Conservation (phyloP, 1,140 invertebrate species). For the Brachionus rotundiformis region DNA sequence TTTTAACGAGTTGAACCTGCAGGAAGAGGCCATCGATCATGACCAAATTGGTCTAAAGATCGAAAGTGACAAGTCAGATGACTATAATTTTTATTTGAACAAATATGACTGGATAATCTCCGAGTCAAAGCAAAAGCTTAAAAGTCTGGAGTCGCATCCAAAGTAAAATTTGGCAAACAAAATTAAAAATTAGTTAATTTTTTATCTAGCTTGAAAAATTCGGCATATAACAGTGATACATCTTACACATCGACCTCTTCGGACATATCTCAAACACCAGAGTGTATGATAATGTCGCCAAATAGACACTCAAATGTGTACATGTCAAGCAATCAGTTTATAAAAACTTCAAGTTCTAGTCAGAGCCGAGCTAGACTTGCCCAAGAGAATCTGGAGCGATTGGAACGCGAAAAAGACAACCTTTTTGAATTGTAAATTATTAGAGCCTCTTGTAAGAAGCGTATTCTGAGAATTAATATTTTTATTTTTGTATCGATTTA, state of each 20-base stretch:
- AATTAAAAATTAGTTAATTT: not conserved
- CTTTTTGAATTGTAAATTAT: constrained; percentile 16
- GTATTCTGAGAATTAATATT: not conserved
- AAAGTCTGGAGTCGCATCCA: constrained; percentile 9
- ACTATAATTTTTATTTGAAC: constrained; percentile 31
- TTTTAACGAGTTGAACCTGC: not conserved
- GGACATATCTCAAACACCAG: not conserved
- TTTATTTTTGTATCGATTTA: not conserved
- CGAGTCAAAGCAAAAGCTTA: constrained; percentile 33
- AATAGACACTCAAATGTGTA: not conserved
- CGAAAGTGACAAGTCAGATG: not conserved
- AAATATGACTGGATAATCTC: constrained; percentile 39
- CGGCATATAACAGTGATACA: not conserved
- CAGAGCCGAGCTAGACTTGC: not conserved
- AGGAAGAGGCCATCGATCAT: not conserved
- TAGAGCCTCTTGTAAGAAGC: not conserved
- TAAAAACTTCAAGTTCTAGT: not conserved
- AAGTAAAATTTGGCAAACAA: not conserved
- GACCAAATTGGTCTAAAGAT: not conserved
- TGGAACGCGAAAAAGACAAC: constrained; percentile 35
- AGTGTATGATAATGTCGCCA: constrained; percentile 10
- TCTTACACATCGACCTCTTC: constrained; percentile 17
- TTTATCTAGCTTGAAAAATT: not conserved
- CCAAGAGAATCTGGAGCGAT: constrained; percentile 24
- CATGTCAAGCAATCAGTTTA: not conserved